Base-by-base conservation (phyloP, 2,888 invertebrate species). In the Argyresthia albistria region DNA sequence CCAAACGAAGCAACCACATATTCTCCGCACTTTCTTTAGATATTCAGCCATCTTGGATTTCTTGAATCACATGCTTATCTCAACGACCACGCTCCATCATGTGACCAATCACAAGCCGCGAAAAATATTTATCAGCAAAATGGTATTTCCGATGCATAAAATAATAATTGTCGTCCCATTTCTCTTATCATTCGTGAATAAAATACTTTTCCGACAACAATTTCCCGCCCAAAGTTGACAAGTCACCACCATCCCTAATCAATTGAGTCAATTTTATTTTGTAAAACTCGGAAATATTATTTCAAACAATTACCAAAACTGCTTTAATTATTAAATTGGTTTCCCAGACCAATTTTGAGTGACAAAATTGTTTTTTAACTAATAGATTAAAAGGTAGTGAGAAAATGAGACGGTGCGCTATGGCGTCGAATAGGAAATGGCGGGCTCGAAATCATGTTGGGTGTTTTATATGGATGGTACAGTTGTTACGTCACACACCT, bases 1-100 rank as follows among this genome's bases (percentile, higher is more conserved):
- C 46, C 51, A 55, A 52, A 43, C 37, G 35, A 47, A 52, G 58
- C 50, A 62, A 59, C 59, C 66, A 35, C 25, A n/a, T 9, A 25
- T 25, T n/a, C 12, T 16, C 25, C 16, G 11, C 16, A 43, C 1
- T 9, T 59, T 61, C 68, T 70, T 70, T 73, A 74, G 71, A 63
- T 62, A 61, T 59, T 65, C 70, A 54, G 83, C 86, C 86, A 86
- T 86, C 67, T 86, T 86, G 76, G 61, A 77, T 84, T 84, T 86
- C 67, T 86, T 84, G 76, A 60, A 76, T 86, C 86, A 86, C 86
- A 76, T 84, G 82, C 73, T 73, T 69, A 73, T 75, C 69, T 73
- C 61, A 64, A 62, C 60, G 61, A 69, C 70, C 69, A 67, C 68
- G 70, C 67, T 63, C 49, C 53, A 59, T 73, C 80, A 77, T 81